These are phyloP conservation scores for Clamator glandarius DNA, from an alignment of 2,797 vertebrate species.

Conservation along the genomic window DNA sequence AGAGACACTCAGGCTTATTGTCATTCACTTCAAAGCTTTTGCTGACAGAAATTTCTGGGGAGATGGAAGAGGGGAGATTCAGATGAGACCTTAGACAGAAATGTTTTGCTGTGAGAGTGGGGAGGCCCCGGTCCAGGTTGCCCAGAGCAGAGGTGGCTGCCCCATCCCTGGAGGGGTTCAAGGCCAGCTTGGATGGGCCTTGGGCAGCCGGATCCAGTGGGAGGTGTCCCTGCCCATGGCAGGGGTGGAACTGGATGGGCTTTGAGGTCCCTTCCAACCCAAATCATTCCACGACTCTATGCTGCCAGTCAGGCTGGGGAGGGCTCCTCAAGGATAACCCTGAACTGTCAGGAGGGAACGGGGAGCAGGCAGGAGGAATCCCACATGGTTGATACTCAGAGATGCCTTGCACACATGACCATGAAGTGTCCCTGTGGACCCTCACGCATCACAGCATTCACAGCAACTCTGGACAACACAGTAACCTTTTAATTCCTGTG, in stretches of 20 bases:
- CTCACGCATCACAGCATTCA: accelerated
- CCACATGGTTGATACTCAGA: background rate
- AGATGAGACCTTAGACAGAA: no score
- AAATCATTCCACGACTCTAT: background rate
- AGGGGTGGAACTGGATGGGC: no score
- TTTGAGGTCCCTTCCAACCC: no score
- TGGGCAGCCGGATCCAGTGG: no score
- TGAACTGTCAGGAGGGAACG: background rate
- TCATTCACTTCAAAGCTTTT: conserved; percentile 11
- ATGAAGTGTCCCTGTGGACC: accelerated
- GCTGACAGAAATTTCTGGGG: background rate
- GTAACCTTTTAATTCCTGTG: background rate
- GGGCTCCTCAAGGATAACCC: background rate
- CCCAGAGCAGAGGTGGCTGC: no score
- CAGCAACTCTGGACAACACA: accelerated
- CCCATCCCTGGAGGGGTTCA: no score
- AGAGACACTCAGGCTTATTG: background rate
- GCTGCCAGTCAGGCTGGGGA: background rate
- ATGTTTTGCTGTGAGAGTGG: no score
- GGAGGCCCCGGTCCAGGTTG: no score
- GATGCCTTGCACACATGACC: background rate
- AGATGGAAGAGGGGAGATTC: background rate
- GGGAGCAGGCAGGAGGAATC: background rate
- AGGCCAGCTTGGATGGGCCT: no score
- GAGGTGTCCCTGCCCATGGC: no score